phyloP scores from a whole-genome alignment of 1,140 invertebrate genomes.

The Heliconius hermathena region DNA sequence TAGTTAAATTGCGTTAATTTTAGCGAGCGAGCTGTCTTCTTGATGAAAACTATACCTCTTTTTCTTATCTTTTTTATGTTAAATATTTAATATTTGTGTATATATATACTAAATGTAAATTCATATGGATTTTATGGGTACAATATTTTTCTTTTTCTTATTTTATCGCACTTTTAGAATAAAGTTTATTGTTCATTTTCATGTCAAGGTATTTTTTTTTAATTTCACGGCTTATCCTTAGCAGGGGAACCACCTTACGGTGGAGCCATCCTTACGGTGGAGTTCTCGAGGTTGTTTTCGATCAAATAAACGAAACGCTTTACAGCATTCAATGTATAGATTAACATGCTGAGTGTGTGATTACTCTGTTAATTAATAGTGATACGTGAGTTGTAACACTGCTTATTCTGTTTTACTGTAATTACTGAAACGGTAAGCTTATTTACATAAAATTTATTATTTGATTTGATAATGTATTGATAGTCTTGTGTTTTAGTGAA shows the following conservation, averaged over 20 bases:
- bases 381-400: neutral
- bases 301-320: neutral
- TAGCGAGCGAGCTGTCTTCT: neutral
- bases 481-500: neutral
- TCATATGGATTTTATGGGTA: too few species aligned
- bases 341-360: neutral
- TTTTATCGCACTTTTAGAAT: too few species aligned
- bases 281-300: neutral
- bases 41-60: neutral
- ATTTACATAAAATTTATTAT: constrained; percentile 7
- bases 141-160: too few species aligned
- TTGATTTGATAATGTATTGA: neutral
- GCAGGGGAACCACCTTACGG: too few species aligned
- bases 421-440: neutral
- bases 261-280: too few species aligned
- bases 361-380: neutral
- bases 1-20: neutral
- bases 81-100: too few species aligned
- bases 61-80: too few species aligned
- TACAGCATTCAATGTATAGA: neutral
- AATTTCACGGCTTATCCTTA: too few species aligned
- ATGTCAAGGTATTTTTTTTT: too few species aligned
- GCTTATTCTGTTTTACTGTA: neutral
- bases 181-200: too few species aligned
- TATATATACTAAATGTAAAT: too few species aligned